Evolutionary conservation across 2,797 vertebrate species (phyloP), one percentile per base, ranked within the genome.

Genomic region (Philypnodon macrostomus): DNA sequence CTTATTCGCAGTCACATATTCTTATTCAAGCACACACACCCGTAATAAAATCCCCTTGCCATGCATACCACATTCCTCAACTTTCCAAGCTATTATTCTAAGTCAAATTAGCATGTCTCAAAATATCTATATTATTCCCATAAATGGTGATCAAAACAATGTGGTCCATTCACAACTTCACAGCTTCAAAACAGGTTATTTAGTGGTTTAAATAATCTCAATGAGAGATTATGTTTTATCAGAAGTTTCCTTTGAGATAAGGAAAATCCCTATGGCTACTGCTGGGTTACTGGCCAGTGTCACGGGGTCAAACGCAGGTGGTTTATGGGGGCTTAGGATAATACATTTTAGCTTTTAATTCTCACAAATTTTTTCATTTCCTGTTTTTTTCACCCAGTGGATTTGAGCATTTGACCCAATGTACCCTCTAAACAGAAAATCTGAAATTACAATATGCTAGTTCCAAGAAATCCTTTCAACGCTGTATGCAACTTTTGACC

Each of bases 221-320:
- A 71, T 84, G 55, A 81, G 66, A 74, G 80, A 84, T 85, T 85
- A 81, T 47, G 14, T 40, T 34, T 84, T 80, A 77, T 83, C 69
- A 47, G 48, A 74, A 61, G 60, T 72, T 85, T 80, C 64, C 62
- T 63, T 57, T 67, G 45, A 58, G 60, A 33, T 64, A 63, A 60
- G 7, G 21, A 60, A 47, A 64, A 24, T 45, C 29, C 39, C 37
- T 36, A 13, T n/a, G n/a, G 58, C 58, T 50, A 52, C 61, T 66
- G 47, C 45, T 42, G n/a, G 14, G 24, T 47, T 33, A 27, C 29
- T 64, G 39, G 30, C 41, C 54, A 31, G 49, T 51, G 49, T 60
- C 57, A 62, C 15, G 51, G 24, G 27, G 57, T 75, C 73, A 73
- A 57, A 58, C 56, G 45, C 56, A 55, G 61, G 54, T 76, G 77